Conservation (phyloP, 2,888 invertebrate species). For the Bhutanitis thaidina region DNA sequence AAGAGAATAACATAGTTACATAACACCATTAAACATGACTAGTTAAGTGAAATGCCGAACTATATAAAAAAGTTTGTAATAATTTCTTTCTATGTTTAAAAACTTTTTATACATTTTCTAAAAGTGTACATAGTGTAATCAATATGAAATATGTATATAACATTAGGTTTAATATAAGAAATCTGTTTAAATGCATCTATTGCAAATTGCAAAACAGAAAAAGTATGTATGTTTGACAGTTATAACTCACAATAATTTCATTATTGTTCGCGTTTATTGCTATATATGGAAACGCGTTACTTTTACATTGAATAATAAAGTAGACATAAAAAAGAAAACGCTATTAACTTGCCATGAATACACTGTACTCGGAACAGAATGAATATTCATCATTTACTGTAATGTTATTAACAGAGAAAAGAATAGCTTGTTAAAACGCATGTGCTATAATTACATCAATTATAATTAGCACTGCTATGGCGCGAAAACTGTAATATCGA, state of each 20-base stretch:
- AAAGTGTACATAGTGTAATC: too few species aligned
- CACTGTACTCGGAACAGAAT: slow-evolving; percentile 31
- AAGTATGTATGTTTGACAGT: not conserved
- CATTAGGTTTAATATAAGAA: too few species aligned
- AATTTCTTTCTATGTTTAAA: too few species aligned
- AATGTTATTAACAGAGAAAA: slow-evolving; percentile 27
- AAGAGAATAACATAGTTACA: too few species aligned
- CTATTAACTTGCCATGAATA: slow-evolving; percentile 30
- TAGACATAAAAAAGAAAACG: slow-evolving; percentile 25
- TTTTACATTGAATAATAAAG: slow-evolving; percentile 22
- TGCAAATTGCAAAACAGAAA: too few species aligned
- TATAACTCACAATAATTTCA: slow-evolving; percentile 5
- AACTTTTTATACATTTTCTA: too few species aligned
- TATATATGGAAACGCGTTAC: slow-evolving; percentile 17
- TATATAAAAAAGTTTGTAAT: too few species aligned
- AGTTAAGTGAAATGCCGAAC: too few species aligned
- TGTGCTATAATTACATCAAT: slow-evolving; percentile 42
- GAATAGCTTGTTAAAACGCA: slow-evolving; percentile 17
- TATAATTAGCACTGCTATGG: slow-evolving; percentile 43
- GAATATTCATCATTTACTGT: slow-evolving; percentile 29
- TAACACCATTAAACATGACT: too few species aligned
- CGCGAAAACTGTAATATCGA: slow-evolving; percentile 26
- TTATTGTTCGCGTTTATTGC: slow-evolving; percentile 6
- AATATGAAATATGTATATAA: too few species aligned
- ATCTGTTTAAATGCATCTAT: too few species aligned